Base-by-base conservation (phyloP, 2,797 vertebrate genomes). In the Helostoma temminkii region DNA sequence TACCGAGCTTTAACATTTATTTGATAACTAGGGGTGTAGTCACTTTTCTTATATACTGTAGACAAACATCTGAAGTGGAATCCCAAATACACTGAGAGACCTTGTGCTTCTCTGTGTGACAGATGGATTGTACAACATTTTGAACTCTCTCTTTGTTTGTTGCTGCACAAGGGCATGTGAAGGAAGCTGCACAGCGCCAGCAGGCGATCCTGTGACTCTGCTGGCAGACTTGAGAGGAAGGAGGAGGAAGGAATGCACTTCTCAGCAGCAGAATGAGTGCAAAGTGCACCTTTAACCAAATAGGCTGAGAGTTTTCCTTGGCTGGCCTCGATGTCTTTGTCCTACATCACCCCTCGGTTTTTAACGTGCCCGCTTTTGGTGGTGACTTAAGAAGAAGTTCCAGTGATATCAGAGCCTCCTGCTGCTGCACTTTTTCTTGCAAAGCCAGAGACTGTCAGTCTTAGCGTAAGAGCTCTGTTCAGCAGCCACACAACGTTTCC, bases 141-240 rank as follows among this genome's bases (percentile, higher is more conserved):
- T 6, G 34, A 34, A 58, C 43, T 47, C 39, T 32, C 36, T 5
- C 9, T 15, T 16, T 59, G 61, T 74, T 56, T 68, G 63, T 60
- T 66, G 68, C 48, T 61, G 61, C 53, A 36, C 2, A 26, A 49
- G 67, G 61, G 56, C 66, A 68, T 53, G 76, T 47, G 65, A 53
- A 49, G 68, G 52, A 22, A 45, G 77, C 53, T 15, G 74, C 68
- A 4, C 36, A 15, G 12, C 60, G 74, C 62, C 75, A 70, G 66
- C 53, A 4, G 16, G 34, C 46, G 66, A 81, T 74, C 76, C 45
- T 48, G 80, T 66, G 78, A 77, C 77, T 71, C 39, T 0, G 54
- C 71, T 78, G 79, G 79, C 76, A 73, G 61, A 58, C 60, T 46
- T 6, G 6, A 36, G 49, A 47, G 49, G 37, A 18, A 39, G 58